phyloP scores from a whole-genome alignment of 2,113 vertebrate genomes.

The Entomyzon cyanotis region DNA sequence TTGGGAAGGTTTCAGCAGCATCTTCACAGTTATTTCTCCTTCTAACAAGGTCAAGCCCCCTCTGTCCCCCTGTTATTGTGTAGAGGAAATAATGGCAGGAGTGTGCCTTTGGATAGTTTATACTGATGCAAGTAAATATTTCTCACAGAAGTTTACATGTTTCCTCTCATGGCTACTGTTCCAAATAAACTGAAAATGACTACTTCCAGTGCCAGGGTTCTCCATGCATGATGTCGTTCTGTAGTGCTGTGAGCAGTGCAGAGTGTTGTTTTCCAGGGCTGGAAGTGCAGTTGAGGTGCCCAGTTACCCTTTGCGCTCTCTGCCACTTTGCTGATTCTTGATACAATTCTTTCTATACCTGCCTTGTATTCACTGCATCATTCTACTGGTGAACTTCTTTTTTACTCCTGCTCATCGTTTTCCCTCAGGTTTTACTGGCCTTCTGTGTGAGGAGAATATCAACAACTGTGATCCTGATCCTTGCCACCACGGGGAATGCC shows the following conservation, averaged over 20 bases:
- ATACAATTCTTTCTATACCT: not conserved
- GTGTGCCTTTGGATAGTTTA: not conserved
- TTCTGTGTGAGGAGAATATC: conserved; percentile 85
- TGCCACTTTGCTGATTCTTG: not conserved
- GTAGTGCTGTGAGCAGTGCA: not conserved
- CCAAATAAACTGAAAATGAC: not conserved
- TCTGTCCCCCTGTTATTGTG: not conserved
- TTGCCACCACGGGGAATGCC: conserved; percentile 89
- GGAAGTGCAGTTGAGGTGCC: not conserved
- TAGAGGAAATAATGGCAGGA: not conserved
- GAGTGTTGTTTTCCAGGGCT: not conserved
- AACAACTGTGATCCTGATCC: conserved; percentile 89
- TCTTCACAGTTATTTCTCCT: not conserved
- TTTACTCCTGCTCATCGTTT: not conserved
- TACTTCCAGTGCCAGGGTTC: not conserved
- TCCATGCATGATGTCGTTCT: not conserved
- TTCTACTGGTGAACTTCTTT: not conserved
- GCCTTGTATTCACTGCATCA: not conserved
- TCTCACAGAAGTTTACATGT: not conserved
- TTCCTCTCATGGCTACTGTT: not conserved
- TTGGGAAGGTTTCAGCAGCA: not conserved
- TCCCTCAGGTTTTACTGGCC: conserved; percentile 84
- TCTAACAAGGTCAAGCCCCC: not conserved
- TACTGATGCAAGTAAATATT: not conserved
- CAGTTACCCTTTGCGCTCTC: not conserved